Base-by-base conservation (phyloP, 2,797 vertebrate species). In the Chelon labrosus region DNA sequence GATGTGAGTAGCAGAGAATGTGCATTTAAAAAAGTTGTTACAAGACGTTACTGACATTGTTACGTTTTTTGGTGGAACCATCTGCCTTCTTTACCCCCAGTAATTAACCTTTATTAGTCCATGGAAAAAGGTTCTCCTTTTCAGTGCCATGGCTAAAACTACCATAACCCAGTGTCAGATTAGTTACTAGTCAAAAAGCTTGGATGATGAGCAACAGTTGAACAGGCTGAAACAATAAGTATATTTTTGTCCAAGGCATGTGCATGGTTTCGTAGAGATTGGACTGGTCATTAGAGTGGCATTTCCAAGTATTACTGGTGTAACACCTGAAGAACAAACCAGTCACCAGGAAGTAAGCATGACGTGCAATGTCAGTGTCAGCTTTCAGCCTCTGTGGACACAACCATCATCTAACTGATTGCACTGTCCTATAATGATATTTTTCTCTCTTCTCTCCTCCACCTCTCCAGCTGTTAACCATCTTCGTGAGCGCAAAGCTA, bases 401-500 rank as follows among this genome's bases (percentile, higher is more conserved):
- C 47, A 55, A 47, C 37, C 13, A 22, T 25, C 11, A 35, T 19
- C 31, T 19, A 10, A 66, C 37, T 22, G 49, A 51, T 51, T 59
- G 16, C 51, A 17, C 1, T n/a, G 3, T 46, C 10, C 19, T 39
- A 37, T 25, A 31, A 50, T 49, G 5, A 2, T n/a, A 65, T 68
- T 66, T 68, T 10, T 79, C n/a, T 85, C 7, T 5, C 13, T 68
- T 27, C 25, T 27, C 25, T 27, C 25, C 25, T 27, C 19, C 74
- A 44, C 20, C n/a, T 87, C 85, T 84, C 35, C 88, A 99, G 98
- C 95, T 99, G 64, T 93, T 99, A 91, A 99, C 98, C 69, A 99
- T 99, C 93, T 99, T 99, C 91, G 98, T 99, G 87, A 99, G 97
- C 75, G 98, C 95, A 73, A 99, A 98, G 82, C 95, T 99, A 80